A percentile compares a stretch with the other conserved stretches of the same genome.
Conservation (phyloP, 2,888 invertebrate species). For the Dynastes maya region DNA sequence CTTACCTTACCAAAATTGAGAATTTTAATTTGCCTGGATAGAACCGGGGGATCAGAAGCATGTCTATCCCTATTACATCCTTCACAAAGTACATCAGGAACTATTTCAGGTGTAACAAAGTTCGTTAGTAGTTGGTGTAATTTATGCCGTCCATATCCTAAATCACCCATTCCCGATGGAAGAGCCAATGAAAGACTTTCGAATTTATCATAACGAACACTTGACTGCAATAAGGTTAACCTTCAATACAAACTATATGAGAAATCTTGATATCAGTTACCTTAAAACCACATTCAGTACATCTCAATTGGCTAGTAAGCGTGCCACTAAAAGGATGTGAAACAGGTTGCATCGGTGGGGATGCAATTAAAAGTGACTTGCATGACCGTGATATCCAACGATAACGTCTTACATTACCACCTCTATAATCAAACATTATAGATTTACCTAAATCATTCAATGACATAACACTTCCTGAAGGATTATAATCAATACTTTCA, state of each 20-base stretch:
- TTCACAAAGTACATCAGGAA: slow-evolving; percentile 88
- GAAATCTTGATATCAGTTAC: slow-evolving; percentile 64
- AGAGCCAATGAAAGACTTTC: slow-evolving; percentile 90
- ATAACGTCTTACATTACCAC: slow-evolving; percentile 56
- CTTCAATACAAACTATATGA: neutral
- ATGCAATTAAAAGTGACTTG: slow-evolving; percentile 71
- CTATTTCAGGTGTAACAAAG: slow-evolving; percentile 89
- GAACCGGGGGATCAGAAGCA: slow-evolving; percentile 69
- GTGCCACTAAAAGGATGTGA: slow-evolving; percentile 84
- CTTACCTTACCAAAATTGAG: slow-evolving; percentile 83
- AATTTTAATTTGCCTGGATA: slow-evolving; percentile 79
- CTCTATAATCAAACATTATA: slow-evolving; percentile 60
- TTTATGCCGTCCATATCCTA: slow-evolving; percentile 77
- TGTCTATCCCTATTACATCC: slow-evolving; percentile 75
- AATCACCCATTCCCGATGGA: slow-evolving; percentile 76
- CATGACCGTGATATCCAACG: slow-evolving; percentile 71
- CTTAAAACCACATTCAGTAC: slow-evolving; percentile 81
- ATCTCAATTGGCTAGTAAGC: slow-evolving; percentile 83
- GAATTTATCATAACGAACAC: slow-evolving; percentile 93
- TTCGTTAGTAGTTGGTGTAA: slow-evolving; percentile 83
- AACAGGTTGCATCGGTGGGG: slow-evolving; percentile 71
- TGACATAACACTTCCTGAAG: slow-evolving; percentile 67
- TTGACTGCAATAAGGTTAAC: slow-evolving; percentile 75
- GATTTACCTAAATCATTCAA: slow-evolving; percentile 68
- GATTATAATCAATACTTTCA: slow-evolving; percentile 64